Conservation (phyloP, 2,888 invertebrate species). For the Campopleginae sp. region DNA sequence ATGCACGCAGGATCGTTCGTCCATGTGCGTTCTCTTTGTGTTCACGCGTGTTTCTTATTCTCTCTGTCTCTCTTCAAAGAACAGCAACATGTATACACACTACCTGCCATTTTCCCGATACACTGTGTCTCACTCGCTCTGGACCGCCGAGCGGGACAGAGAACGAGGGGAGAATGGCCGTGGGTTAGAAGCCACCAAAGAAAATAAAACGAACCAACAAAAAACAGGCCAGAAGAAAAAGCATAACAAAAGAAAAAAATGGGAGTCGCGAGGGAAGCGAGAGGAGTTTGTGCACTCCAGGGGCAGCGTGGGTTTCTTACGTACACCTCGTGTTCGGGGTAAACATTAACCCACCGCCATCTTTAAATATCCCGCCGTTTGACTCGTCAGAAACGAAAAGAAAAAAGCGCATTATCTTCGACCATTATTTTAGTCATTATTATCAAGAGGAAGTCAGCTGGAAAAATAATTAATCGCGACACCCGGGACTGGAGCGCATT, state of each 20-base stretch:
- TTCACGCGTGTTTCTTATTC: constrained; percentile 69
- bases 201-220: constrained; percentile 57
- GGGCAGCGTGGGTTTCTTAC: constrained; percentile 15
- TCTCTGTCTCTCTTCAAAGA: constrained; percentile 29
- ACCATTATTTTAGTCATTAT: constrained; percentile 28
- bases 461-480: neutral
- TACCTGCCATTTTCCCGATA: constrained; percentile 53
- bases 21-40: constrained; percentile 68
- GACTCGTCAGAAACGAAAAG: constrained; percentile 5
- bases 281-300: constrained; percentile 29
- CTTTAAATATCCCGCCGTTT: constrained; percentile 77
- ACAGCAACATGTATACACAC: constrained; percentile 13
- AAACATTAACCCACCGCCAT: constrained; percentile 75
- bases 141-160: constrained; percentile 51
- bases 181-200: constrained; percentile 60
- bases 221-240: constrained; percentile 18
- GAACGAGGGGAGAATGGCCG: constrained; percentile 63
- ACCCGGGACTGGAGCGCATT: neutral
- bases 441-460: constrained; percentile 28
- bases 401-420: constrained; percentile 16
- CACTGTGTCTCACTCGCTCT: constrained; percentile 15
- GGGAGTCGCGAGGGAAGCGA: constrained; percentile 40
- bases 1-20: constrained; percentile 59
- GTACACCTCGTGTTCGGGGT: constrained; percentile 61
- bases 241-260: constrained; percentile 62